A percentile compares a stretch with the other conserved stretches of the same genome.
Conservation (phyloP, 2,888 invertebrate genomes). For the Myopa tessellatipennis region DNA sequence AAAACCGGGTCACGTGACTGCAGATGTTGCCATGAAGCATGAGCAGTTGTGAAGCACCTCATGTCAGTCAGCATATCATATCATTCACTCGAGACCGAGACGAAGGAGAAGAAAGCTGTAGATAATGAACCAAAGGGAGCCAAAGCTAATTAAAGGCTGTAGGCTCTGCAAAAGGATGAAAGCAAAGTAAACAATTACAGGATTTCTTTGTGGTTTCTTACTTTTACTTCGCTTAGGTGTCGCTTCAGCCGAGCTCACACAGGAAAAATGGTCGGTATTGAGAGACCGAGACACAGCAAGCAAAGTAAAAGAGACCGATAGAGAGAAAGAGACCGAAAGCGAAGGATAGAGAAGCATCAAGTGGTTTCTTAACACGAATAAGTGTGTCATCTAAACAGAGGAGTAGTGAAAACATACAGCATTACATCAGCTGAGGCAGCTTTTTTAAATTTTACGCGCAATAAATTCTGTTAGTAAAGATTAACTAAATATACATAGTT, state of each 20-base stretch:
- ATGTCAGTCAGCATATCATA: background rate
- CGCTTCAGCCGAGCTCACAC: background rate
- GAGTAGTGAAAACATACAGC: background rate
- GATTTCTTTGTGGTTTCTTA: background rate
- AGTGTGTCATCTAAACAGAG: constrained; percentile 10
- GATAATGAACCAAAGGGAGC: background rate
- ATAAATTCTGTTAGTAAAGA: too few relatives aligned
- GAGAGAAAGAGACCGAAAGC: background rate
- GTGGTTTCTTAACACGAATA: background rate
- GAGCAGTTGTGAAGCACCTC: background rate
- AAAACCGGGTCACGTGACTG: constrained; percentile 39
- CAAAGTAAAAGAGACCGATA: background rate
- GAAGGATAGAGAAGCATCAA: background rate
- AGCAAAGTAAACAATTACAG: background rate
- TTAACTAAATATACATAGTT: too few relatives aligned
- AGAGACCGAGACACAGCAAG: background rate
- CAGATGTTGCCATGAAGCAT: constrained; percentile 7
- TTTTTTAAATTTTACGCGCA: too few relatives aligned
- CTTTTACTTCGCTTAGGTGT: background rate
- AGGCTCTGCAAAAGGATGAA: background rate
- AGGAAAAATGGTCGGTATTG: background rate
- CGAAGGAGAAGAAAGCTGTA: background rate
- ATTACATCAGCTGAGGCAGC: too few relatives aligned
- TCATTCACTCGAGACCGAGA: background rate
- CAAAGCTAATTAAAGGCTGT: background rate